Base-by-base conservation (phyloP, 2,888 invertebrate species). In the Gymnosoma rotundatum region DNA sequence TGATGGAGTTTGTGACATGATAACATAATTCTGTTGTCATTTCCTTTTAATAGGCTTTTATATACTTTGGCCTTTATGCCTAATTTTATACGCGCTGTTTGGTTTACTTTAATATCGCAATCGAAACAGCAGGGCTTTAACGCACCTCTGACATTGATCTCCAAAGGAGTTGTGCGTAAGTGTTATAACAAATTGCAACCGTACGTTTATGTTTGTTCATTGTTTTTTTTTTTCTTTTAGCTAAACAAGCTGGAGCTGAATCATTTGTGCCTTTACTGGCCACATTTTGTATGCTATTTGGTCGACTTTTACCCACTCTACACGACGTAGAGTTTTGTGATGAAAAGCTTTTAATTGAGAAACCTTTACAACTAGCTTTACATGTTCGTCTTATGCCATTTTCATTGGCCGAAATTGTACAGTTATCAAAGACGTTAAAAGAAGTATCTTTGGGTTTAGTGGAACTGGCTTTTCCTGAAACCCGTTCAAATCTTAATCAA, bases 311-410 rank as follows among this genome's bases (percentile, higher is more conserved):
- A 66, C 95, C 96, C 0, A 97, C 97, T 0, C 91, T 98, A 38
- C 97, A 98, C 88, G 98, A 98, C 90, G 95, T 95, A 0, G 98
- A 98, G 92, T 97, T 98, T 91, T 95, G 95, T 66, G 93, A 93
- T 50, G 93, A 93, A 69, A 89, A 90, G 42, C 81, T 91, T 8
- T 73, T 91, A 76, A 86, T 91, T 10, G 88, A 88, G 7, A 88
- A 88, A 21, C 85, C 88, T 4, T 83, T 88, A 1, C 87, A 87
- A 2, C 70, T 86, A 14, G 87, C 88, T 0, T 75, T 83, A 1
- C 91, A 91, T 86, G 88, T 90, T 0, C 91, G 89, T 52, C 86
- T 91, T 2, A 91, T 92, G 91, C 92, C 97, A 0, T 98, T 97
- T 90, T 94, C 94, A n/a, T 94, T 96, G 83, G 92, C 93, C 0